Conservation (phyloP, 1,140 invertebrate genomes). For the Papilio polyxenes region DNA sequence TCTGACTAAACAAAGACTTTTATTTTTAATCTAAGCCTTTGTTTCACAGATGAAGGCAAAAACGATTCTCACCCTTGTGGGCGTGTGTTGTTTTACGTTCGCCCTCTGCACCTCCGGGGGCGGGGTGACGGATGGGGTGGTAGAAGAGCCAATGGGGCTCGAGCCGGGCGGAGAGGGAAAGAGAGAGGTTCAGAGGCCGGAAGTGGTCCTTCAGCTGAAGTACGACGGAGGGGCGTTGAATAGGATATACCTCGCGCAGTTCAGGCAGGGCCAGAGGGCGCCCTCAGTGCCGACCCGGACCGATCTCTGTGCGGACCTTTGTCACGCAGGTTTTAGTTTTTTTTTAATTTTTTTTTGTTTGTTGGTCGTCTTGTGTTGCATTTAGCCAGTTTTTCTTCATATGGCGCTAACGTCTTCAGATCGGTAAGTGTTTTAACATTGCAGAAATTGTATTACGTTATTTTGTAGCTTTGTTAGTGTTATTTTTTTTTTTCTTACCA, state of each 20-base stretch:
- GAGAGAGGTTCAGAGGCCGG: conserved; percentile 58
- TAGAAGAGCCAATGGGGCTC: conserved; percentile 53
- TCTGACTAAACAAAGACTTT: conserved; percentile 40
- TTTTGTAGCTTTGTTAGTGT: too few species aligned
- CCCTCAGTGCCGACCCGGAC: conserved; percentile 60
- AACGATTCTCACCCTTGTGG: conserved; percentile 59
- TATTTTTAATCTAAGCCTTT: conserved; percentile 37
- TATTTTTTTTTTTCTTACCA: too few species aligned
- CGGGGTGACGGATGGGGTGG: conserved; percentile 44
- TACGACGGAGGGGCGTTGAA: conserved; percentile 71
- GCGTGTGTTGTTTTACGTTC: conserved; percentile 53
- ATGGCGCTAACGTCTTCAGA: not conserved
- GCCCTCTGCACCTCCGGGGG: conserved; percentile 41
- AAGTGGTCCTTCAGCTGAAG: conserved; percentile 73
- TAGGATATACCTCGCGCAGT: conserved; percentile 76
- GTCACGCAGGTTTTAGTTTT: conserved; percentile 66
- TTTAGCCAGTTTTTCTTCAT: conserved; percentile 21
- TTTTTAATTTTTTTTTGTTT: conserved; percentile 51
- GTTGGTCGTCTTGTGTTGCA: conserved; percentile 45
- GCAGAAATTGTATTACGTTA: too few species aligned
- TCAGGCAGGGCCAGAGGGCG: conserved; percentile 52
- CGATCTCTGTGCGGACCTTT: conserved; percentile 70
- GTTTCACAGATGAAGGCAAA: conserved; percentile 55
- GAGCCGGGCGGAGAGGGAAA: conserved; percentile 46
- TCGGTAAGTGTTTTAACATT: conserved; percentile 28